phyloP scores from a whole-genome alignment of 2,888 invertebrate genomes.

The Drosophila anceps region DNA sequence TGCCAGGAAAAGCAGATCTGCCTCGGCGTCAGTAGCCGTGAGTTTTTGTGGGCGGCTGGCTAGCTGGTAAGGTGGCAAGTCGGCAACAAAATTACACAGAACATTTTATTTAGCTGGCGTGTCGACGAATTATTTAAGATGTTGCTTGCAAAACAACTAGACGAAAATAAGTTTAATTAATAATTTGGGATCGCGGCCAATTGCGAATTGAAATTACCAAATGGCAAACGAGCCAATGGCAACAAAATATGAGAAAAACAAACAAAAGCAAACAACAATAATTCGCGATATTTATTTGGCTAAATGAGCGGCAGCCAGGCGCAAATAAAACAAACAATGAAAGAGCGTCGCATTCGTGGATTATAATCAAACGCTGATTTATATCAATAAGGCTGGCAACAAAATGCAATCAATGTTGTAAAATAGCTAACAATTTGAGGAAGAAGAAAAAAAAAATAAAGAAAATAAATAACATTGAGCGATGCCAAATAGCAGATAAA shows the following conservation, averaged over 20 bases:
- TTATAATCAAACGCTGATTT: conserved; percentile 41
- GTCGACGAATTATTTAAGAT: conserved; percentile 18
- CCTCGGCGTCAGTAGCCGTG: conserved; percentile 9
- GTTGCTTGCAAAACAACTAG: conserved; percentile 20
- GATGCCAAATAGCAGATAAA: conserved; percentile 3
- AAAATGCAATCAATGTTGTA: conserved; percentile 10
- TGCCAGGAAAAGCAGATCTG: conserved; percentile 11
- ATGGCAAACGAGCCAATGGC: conserved; percentile 12
- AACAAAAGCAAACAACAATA: conserved; percentile 6
- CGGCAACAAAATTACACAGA: conserved; percentile 26
- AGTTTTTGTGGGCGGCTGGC: conserved; percentile 1
- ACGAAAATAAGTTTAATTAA: conserved; percentile 50
- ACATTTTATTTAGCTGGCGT: conserved; percentile 30
- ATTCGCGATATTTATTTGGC: conserved; percentile 24
- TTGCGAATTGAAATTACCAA: conserved; percentile 49
- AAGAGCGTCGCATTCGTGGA: conserved; percentile 2
- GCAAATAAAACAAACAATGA: conserved; percentile 51
- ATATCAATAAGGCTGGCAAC: conserved; percentile 14
- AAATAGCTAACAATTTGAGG: conserved; percentile 2
- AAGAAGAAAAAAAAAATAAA: neutral
- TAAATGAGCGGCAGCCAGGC: conserved; percentile 17
- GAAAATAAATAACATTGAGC: neutral
- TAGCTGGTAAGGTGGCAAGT: neutral
- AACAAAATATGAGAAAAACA: neutral
- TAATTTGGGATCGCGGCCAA: conserved; percentile 49